A percentile compares a stretch with the other conserved stretches of the same genome.
These are phyloP conservation scores for Sesia bembeciformis DNA, from an alignment of 2,888 invertebrate species.

Conservation along the genomic window DNA sequence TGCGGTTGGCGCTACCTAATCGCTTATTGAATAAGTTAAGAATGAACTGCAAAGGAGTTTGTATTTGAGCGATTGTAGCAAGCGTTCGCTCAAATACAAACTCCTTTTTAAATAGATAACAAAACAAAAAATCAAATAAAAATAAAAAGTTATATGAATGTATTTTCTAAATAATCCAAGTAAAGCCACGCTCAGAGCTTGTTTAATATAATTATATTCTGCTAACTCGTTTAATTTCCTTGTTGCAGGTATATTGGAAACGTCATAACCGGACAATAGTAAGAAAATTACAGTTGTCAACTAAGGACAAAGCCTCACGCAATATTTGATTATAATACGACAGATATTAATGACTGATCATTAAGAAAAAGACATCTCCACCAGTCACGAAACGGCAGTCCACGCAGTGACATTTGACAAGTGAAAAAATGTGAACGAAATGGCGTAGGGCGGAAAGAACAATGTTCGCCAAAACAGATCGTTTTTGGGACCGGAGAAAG, in stretches of 20 bases:
- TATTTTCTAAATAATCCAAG: no score
- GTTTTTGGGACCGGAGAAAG: conserved; percentile 64
- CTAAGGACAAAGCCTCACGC: conserved; percentile 16
- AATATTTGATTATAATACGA: conserved; percentile 26
- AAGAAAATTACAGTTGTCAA: conserved; percentile 31
- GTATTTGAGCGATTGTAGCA: no score
- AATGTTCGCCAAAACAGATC: conserved; percentile 56
- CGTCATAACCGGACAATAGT: conserved; percentile 22
- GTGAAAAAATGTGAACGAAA: conserved; percentile 22
- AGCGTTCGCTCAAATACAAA: no score
- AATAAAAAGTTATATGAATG: no score
- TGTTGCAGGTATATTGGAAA: conserved; percentile 39
- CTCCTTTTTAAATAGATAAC: no score
- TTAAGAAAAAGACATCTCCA: conserved; percentile 9
- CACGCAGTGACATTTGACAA: conserved; percentile 17
- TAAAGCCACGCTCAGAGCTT: no score
- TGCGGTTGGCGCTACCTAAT: no score
- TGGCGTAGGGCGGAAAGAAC: conserved; percentile 13
- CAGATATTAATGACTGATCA: conserved; percentile 20
- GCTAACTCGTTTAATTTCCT: conserved; percentile 19
- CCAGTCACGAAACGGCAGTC: conserved; percentile 16
- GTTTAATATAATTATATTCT: background rate
- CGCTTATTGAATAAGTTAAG: no score
- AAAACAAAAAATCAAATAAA: no score
- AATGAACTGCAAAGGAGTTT: no score